Evolutionary conservation across 1,140 invertebrate species (phyloP), one percentile per base, ranked within the genome.

Genomic region (Sitobion miscanthi): DNA sequence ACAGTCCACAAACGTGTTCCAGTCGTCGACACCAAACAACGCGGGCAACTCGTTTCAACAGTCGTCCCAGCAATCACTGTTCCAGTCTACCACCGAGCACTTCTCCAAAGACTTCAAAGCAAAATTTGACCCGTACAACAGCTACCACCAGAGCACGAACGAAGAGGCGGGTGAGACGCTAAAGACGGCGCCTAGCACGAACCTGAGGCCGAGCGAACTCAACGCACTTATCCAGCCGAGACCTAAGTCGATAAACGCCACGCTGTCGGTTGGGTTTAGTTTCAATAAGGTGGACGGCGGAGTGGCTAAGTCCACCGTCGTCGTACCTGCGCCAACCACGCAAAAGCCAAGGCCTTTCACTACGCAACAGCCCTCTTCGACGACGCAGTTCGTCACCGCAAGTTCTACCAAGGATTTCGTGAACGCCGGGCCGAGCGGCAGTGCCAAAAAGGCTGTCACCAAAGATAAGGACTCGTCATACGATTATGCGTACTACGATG

Each of bases 401-500:
- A 90, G 94, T 2, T 87, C 49, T 57, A 94, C 30, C 90, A 93
- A 30, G 4, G 38, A 35, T 20, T 7, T 23, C 25, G 25, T n/a
- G 11, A 23, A 25, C n/a, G 30, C 47, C 45, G 42, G 23, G 1
- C 25, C 45, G 8, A 93, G 45, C 88, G 69, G 38, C 83, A 90
- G n/a, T 38, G 90, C 62, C 90, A 82, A 77, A 91, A 83, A 93
- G 54, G 25, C 86, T 57, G 88, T 90, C 91, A 91, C 57, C 94
- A 94, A 94, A 94, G 82, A 94, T 94, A 57, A 91, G 35, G 90
- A 83, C 90, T 91, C 90, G 42, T 94, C 94, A 25, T 95, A 95
- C 38, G 94, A 95, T 93, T 95, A 95, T 82, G 94, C 94, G 35
- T 95, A 95, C 87, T 95, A 95, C 91, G 94, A 95, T 30, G 92